phyloP scores from a whole-genome alignment of 2,113 vertebrate genomes.

The Malaclemys terrapin region DNA sequence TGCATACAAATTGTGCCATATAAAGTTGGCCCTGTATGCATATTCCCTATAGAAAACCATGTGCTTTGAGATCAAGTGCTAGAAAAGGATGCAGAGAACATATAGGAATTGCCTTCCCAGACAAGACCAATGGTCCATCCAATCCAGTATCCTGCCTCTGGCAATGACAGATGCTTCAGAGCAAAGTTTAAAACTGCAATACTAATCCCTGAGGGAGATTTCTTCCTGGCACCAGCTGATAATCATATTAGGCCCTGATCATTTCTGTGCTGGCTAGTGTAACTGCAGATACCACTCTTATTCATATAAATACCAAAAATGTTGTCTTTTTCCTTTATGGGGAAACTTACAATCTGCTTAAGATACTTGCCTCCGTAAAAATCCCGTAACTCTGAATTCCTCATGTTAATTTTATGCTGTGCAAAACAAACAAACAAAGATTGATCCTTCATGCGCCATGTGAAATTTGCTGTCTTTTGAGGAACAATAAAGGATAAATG shows the following conservation, averaged over 20 bases:
- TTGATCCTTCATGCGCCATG: not conserved
- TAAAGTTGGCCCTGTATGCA: not conserved
- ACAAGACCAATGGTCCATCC: not conserved
- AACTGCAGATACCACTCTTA: not conserved
- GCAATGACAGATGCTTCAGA: not conserved
- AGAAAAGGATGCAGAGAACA: not conserved
- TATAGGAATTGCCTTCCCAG: not conserved
- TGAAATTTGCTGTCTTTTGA: not conserved
- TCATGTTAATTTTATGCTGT: not conserved
- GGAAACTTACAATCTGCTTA: not conserved
- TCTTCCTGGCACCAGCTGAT: constrained; percentile 10
- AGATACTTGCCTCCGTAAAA: not conserved
- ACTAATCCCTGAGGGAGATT: not conserved
- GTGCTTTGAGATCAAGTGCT: not conserved
- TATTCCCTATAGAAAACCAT: not conserved
- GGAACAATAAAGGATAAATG: not conserved
- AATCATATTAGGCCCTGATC: constrained; percentile 18
- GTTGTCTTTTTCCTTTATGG: not conserved
- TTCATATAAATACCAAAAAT: constrained; percentile 20
- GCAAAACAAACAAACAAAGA: not conserved
- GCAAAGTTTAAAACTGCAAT: not conserved
- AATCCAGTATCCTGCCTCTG: not conserved
- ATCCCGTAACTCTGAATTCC: not conserved
- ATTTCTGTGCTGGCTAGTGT: not conserved
- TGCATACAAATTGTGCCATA: constrained; percentile 20